Evolutionary conservation across 2,113 vertebrate genomes (phyloP).

Genomic region (Circaetus gallicus): DNA sequence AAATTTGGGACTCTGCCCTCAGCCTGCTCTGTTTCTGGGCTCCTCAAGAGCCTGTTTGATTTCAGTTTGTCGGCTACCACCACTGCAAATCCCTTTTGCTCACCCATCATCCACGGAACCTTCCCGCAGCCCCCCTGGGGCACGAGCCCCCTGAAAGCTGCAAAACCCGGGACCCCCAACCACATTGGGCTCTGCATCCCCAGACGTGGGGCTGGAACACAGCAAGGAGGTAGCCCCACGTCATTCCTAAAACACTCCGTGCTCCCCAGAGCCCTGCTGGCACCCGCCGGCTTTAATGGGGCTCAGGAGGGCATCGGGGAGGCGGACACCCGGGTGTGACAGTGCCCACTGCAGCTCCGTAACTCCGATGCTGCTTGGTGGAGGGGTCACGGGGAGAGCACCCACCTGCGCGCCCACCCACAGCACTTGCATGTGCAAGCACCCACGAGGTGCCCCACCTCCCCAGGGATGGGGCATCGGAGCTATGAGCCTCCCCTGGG

Average conservation of each 20-base stretch:
- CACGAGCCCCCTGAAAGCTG: not conserved
- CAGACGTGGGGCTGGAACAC: not conserved
- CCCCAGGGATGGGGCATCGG: not conserved
- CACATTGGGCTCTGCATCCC: rapidly evolving
- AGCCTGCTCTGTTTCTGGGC: not conserved
- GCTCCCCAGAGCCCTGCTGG: not conserved
- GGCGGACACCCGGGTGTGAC: rapidly evolving
- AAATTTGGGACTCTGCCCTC: not conserved
- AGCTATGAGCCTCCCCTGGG: not conserved
- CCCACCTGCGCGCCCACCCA: not conserved
- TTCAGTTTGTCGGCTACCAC: rapidly evolving
- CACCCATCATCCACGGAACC: rapidly evolving
- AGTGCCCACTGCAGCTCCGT: rapidly evolving
- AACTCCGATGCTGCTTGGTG: rapidly evolving
- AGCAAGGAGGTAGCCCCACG: rapidly evolving
- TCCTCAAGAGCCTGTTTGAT: not conserved
- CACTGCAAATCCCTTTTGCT: not conserved
- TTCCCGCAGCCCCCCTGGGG: rapidly evolving
- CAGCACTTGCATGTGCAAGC: not conserved
- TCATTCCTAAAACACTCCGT: rapidly evolving
- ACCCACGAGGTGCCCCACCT: not conserved
- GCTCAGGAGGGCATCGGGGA: not conserved
- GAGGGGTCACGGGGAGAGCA: not conserved
- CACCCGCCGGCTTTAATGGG: rapidly evolving
- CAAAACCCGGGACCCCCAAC: rapidly evolving